These are phyloP conservation scores for Heliocidaris erythrogramma DNA, from an alignment of 35 echinoderm and acorn worm species.

Conservation along the genomic window DNA sequence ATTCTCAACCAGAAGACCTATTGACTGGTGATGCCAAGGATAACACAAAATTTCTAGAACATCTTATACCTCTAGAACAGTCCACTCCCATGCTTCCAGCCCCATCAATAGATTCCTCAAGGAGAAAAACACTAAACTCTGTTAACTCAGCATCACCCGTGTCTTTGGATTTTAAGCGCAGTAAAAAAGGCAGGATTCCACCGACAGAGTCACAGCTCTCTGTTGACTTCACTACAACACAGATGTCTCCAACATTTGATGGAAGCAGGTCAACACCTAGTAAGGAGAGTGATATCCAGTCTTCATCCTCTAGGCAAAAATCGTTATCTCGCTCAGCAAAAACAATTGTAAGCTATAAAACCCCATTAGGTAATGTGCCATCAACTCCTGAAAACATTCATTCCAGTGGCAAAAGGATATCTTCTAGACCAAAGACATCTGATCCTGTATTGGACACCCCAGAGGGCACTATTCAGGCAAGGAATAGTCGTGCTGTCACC, in stretches of 20 bases:
- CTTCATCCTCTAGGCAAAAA: neutral
- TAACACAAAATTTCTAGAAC: neutral
- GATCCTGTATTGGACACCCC: neutral
- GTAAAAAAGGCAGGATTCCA: neutral
- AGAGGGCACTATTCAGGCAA: neutral
- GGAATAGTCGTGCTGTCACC: neutral
- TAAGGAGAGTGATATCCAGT: neutral
- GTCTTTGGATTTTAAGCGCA: neutral
- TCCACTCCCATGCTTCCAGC: neutral
- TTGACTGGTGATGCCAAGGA: neutral
- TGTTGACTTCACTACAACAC: constrained; percentile 32
- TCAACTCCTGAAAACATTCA: neutral
- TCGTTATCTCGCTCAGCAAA: neutral
- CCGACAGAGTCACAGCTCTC: constrained; percentile 31
- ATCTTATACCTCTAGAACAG: neutral
- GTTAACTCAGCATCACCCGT: neutral
- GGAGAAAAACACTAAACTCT: neutral
- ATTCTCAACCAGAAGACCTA: neutral
- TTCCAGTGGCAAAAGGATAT: neutral
- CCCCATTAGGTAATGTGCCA: neutral
- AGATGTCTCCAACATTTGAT: constrained; percentile 42
- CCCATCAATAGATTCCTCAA: neutral
- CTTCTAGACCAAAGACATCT: neutral
- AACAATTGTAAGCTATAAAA: neutral
- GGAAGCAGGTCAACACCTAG: constrained; percentile 4